Conservation (phyloP, 2,888 invertebrate genomes). For the Meiosimyza decipiens region DNA sequence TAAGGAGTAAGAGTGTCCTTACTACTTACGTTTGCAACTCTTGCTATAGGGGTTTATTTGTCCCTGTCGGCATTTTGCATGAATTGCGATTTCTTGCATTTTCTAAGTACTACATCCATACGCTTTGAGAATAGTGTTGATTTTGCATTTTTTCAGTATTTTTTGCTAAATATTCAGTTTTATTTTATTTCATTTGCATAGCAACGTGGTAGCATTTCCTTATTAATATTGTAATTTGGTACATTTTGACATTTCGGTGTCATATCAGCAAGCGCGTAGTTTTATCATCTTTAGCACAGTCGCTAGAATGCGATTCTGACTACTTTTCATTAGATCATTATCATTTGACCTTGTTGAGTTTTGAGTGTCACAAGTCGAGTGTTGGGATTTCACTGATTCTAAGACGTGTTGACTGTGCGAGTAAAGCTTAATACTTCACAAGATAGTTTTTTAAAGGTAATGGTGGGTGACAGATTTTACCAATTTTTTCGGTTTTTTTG, state of each 20-base stretch:
- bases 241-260: neutral
- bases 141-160: slow-evolving; percentile 7
- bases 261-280: neutral
- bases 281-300: slow-evolving; percentile 2
- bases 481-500: too few relatives aligned
- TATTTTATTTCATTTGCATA: slow-evolving; percentile 9
- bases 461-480: too few relatives aligned
- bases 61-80: neutral
- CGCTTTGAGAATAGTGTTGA: slow-evolving; percentile 18
- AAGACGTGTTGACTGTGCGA: neutral
- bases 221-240: slow-evolving; percentile 5
- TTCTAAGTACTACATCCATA: neutral
- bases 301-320: neutral
- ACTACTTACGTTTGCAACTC: too few relatives aligned
- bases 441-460: too few relatives aligned
- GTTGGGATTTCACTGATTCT: neutral
- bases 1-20: neutral
- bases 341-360: slow-evolving; percentile 11
- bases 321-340: neutral
- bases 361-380: neutral
- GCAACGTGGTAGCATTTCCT: neutral
- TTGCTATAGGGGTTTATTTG: neutral
- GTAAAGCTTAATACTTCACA: too few relatives aligned
- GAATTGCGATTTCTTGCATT: neutral
- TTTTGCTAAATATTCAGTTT: neutral